Conservation (phyloP, 2,113 vertebrate genomes). For the Psammodynastes pulverulentus region DNA sequence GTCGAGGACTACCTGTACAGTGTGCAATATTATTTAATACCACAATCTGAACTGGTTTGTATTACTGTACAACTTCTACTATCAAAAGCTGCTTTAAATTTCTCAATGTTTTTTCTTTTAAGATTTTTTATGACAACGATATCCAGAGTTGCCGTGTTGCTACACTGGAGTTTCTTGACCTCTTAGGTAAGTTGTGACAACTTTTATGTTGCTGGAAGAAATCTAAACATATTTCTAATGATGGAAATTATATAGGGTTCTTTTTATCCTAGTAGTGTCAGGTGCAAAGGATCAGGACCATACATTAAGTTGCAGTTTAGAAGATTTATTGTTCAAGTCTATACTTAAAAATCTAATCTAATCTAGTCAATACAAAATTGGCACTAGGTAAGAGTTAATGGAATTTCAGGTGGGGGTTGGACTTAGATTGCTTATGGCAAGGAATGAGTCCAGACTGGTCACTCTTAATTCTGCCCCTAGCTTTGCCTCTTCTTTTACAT, state of each 20-base stretch:
- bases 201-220: not conserved
- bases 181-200: not conserved
- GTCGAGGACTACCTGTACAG: not conserved
- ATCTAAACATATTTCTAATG: not conserved
- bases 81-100: not conserved
- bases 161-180: constrained; percentile 19
- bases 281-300: not conserved
- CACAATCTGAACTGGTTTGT: not conserved
- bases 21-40: not conserved
- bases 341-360: not conserved
- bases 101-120: not conserved
- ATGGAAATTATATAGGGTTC: not conserved
- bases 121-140: not conserved
- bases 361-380: not conserved
- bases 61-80: not conserved
- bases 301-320: not conserved
- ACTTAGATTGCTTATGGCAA: not conserved
- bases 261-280: not conserved
- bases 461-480: not conserved
- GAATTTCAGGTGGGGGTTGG: not conserved
- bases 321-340: not conserved
- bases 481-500: not conserved
- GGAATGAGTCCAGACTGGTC: not conserved
- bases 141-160: not conserved
- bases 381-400: not conserved